Evolutionary conservation across 2,113 vertebrate species (phyloP).

Genomic region (Lophochroa leadbeateri): DNA sequence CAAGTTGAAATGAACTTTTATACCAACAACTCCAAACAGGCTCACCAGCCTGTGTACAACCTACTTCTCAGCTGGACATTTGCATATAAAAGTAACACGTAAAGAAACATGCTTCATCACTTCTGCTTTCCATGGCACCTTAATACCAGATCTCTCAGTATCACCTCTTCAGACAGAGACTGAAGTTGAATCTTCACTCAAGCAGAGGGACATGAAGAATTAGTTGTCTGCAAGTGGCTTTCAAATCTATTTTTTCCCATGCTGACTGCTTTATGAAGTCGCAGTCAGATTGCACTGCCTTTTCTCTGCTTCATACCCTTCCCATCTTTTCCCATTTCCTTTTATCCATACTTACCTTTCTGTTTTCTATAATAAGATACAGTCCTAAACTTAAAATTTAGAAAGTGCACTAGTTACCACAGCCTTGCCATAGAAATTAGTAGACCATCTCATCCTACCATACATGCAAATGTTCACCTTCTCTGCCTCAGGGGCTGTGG

Average conservation of each 20-base stretch:
- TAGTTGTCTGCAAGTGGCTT: background rate
- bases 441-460: background rate
- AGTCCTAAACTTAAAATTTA: background rate
- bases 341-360: background rate
- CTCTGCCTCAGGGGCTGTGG: background rate
- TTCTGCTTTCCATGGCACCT: background rate
- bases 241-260: background rate
- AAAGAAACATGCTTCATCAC: background rate
- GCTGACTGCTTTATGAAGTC: rapidly evolving
- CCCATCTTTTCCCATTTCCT: background rate
- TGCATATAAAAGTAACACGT: background rate
- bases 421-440: background rate
- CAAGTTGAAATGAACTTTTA: background rate
- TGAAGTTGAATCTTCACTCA: background rate
- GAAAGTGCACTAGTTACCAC: background rate
- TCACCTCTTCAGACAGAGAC: background rate
- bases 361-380: background rate
- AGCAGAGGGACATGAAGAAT: background rate
- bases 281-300: background rate
- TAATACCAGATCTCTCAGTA: background rate
- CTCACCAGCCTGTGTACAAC: background rate
- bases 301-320: background rate
- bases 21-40: background rate
- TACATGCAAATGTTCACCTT: background rate
- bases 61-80: background rate